phyloP scores from a whole-genome alignment of 2,888 invertebrate genomes.

The Brenthis ino region DNA sequence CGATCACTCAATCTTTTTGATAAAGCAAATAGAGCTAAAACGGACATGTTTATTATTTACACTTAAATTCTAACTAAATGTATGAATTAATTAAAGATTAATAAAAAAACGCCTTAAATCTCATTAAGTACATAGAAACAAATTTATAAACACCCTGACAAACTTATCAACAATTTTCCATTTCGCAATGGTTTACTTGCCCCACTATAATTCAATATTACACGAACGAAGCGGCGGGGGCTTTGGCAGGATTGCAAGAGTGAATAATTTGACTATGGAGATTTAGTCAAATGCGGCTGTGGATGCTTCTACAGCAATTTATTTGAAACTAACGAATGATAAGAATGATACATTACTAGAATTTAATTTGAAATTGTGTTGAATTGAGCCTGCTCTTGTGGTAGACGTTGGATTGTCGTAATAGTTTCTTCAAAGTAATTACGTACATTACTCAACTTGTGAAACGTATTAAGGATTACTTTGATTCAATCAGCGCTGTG shows the following conservation, averaged over 20 bases:
- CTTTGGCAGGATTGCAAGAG: conserved; percentile 74
- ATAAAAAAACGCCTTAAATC: neutral
- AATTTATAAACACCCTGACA: conserved; percentile 50
- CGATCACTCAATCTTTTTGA: neutral
- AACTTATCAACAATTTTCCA: conserved; percentile 69
- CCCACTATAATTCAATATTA: conserved; percentile 80
- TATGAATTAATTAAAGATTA: no score
- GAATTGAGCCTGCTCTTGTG: conserved; percentile 9
- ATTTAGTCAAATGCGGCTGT: conserved; percentile 55
- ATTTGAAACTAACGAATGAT: conserved; percentile 65
- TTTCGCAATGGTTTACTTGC: conserved; percentile 74
- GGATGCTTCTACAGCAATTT: conserved; percentile 64
- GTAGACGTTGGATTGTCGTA: conserved; percentile 6
- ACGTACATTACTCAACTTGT: conserved; percentile 5
- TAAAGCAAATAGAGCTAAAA: neutral
- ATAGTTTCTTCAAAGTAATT: conserved; percentile 11
- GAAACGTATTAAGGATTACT: conserved; percentile 13
- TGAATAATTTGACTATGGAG: conserved; percentile 80
- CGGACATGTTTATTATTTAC: no score
- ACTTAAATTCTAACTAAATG: no score
- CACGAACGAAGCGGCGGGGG: conserved; percentile 62
- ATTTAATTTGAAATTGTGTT: conserved; percentile 50
- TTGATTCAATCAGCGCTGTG: conserved; percentile 8
- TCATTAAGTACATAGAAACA: conserved; percentile 27
- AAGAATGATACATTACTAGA: conserved; percentile 50